phyloP scores from a whole-genome alignment of 2,797 vertebrate genomes.

The Lutjanus campechanus region DNA sequence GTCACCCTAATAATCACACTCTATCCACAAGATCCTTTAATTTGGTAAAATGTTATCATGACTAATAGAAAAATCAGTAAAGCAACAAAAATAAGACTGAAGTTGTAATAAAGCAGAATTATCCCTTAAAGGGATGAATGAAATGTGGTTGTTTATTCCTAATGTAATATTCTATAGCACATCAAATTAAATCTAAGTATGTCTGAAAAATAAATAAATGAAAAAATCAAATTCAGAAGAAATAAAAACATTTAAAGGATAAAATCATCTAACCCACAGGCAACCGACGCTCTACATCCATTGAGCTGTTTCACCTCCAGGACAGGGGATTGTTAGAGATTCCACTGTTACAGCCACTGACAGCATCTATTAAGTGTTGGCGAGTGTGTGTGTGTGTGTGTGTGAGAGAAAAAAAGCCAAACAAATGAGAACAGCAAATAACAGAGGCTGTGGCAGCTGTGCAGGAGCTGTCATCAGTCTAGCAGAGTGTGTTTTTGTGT shows the following conservation, averaged over 20 bases:
- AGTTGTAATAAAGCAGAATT: background rate
- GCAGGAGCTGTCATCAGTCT: slow-evolving; percentile 34
- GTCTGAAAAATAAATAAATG: slow-evolving; percentile 4
- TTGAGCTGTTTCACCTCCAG: slow-evolving; percentile 13
- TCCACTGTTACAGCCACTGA: slow-evolving; percentile 9
- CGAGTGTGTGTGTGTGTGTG: slow-evolving; percentile 6
- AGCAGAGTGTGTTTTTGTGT: slow-evolving; percentile 23
- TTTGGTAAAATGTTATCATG: background rate
- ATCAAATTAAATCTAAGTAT: background rate
- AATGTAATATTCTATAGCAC: background rate
- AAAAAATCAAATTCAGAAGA: background rate
- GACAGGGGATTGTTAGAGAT: background rate
- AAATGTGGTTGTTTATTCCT: background rate
- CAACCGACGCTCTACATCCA: background rate
- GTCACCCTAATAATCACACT: too few relatives aligned
- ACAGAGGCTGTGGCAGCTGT: slow-evolving; percentile 41
- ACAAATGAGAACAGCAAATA: slow-evolving; percentile 24
- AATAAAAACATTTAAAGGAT: background rate
- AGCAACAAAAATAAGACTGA: background rate
- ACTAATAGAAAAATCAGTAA: background rate
- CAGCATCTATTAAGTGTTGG: background rate
- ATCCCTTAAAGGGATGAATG: background rate
- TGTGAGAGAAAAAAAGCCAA: background rate
- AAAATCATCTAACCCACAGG: background rate
- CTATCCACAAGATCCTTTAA: too few relatives aligned